Evolutionary conservation across 2,797 vertebrate species (phyloP), one percentile per base, ranked within the genome.

Genomic region (Acanthiza pusilla): DNA sequence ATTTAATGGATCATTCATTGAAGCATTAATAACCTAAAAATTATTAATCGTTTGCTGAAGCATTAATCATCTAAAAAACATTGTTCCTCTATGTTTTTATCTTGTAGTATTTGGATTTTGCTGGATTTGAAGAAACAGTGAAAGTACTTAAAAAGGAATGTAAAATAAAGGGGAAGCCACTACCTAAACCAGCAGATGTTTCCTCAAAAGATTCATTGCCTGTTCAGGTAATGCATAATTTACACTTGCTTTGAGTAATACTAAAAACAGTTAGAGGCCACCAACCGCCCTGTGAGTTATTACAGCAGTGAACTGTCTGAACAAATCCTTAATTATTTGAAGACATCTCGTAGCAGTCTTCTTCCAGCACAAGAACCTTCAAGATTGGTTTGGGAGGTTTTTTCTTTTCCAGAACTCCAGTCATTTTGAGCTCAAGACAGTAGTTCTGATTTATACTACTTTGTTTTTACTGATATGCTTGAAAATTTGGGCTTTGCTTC

Each of bases 121-220:
- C 97, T 1, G 98, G 99, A 71, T 99, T 99, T 98, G 98, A 99
- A 89, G 99, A 99, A 57, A 99, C 99, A 0, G 93, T 98, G 90
- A 96, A 97, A 79, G 97, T 97, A n/a, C 99, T 99, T 95, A 98
- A 98, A 72, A 98, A 98, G 51, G 99, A 99, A 83, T 99, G 99
- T 96, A 99, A 98, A 98, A 96, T 91, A 51, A 99, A 99, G 98
- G 99, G 99, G 54, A 99, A 99, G 80, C 97, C 98, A 0, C 94
- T 99, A 29, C 97, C 98, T 62, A 98, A 98, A 91, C 93, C 96
- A 75, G 92, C 96, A 73, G 96, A 97, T 77, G 96, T 95, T 93
- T 93, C 94, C 67, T 87, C 96, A 32, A 97, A 97, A 92, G 98
- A 99, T 74, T 97, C 98, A 43, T 74, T 96, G n/a, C 63, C 95